Percentiles rank a stretch among this genome's conserved stretches.
Conservation (phyloP, 2,888 invertebrate genomes). For the Spisula solida region DNA sequence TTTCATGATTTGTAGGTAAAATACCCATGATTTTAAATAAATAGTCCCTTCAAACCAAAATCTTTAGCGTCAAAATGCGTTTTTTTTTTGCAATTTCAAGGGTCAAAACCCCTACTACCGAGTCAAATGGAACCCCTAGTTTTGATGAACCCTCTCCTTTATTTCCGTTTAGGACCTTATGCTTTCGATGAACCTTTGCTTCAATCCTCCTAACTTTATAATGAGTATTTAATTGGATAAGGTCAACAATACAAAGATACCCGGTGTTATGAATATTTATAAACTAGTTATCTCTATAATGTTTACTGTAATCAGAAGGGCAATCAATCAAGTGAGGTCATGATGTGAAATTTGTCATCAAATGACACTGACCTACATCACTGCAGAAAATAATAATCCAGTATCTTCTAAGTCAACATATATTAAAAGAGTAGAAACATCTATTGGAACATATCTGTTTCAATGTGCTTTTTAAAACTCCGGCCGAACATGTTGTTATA, state of each 20-base stretch:
- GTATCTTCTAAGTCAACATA: not conserved
- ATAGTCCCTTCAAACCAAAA: no score
- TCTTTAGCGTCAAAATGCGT: no score
- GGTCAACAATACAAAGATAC: not conserved
- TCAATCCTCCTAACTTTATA: not conserved
- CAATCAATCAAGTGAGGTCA: slow-evolving; percentile 16
- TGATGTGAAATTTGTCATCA: not conserved
- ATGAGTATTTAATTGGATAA: not conserved
- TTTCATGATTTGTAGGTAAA: no score
- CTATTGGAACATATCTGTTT: no score
- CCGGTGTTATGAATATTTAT: slow-evolving; percentile 5
- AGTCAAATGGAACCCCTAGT: no score
- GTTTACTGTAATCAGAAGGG: not conserved
- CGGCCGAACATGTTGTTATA: no score
- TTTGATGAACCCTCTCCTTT: no score
- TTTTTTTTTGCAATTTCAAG: no score
- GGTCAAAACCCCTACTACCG: no score
- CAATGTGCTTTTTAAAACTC: no score
- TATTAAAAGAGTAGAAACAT: not conserved
- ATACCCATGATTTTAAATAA: no score
- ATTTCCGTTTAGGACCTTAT: no score
- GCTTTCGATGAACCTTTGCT: not conserved
- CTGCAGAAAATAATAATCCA: not conserved
- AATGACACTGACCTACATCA: not conserved
- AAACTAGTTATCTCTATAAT: not conserved